Evolutionary conservation across 2,888 invertebrate species (phyloP).

Genomic region (Iphiclides podalirius): DNA sequence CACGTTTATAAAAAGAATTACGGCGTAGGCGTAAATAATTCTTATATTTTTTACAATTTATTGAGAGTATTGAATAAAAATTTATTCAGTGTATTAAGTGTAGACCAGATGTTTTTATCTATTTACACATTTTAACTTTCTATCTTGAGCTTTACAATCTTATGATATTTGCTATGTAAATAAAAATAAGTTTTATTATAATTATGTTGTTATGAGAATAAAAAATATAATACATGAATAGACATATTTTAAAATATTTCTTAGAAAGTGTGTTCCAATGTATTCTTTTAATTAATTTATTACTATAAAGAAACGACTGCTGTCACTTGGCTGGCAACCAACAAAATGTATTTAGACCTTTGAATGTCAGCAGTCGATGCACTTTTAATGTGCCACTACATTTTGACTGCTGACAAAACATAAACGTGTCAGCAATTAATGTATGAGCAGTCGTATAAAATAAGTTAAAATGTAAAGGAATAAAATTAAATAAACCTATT

Average conservation of each 20-base stretch:
- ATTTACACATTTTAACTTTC: constrained; percentile 16
- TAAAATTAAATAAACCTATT: constrained; percentile 11
- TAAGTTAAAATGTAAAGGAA: not conserved
- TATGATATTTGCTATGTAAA: constrained; percentile 8
- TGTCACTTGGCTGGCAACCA: constrained; percentile 3
- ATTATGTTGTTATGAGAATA: too few relatives aligned
- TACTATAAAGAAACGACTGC: not conserved
- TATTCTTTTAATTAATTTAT: not conserved
- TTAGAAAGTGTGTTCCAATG: not conserved
- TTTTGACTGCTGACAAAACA: not conserved
- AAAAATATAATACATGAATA: not conserved
- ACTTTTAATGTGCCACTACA: constrained; percentile 2
- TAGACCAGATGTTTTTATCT: constrained; percentile 13
- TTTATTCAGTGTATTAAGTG: not conserved
- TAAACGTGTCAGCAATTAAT: not conserved
- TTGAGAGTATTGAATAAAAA: constrained; percentile 4
- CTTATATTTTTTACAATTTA: constrained; percentile 19
- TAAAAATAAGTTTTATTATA: not conserved
- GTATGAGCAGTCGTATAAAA: not conserved
- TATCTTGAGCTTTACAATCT: constrained; percentile 3
- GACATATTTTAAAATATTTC: not conserved
- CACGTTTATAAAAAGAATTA: not conserved
- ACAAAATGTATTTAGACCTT: not conserved
- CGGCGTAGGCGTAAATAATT: constrained; percentile 2
- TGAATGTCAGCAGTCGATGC: constrained; percentile 2